These are phyloP conservation scores for Agapornis roseicollis DNA, from an alignment of 2,113 vertebrate species.

Conservation along the genomic window DNA sequence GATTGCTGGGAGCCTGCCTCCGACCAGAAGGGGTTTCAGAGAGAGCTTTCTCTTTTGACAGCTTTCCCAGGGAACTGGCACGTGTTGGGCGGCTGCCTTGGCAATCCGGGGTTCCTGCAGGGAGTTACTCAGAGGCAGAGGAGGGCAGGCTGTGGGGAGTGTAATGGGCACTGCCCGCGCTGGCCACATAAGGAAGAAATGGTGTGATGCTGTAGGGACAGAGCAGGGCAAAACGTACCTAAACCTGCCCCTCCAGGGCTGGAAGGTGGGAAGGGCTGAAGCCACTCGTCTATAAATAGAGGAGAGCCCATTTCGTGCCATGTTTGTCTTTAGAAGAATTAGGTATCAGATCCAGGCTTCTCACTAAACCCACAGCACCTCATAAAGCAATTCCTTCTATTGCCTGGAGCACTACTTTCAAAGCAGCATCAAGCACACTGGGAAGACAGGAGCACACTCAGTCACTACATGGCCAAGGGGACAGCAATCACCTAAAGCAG, in stretches of 20 bases:
- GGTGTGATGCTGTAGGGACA: neutral
- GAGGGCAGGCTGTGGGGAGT: neutral
- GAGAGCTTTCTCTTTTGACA: neutral
- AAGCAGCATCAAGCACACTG: neutral
- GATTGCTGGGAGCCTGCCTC: conserved; percentile 71
- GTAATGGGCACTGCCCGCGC: neutral
- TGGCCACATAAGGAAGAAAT: neutral
- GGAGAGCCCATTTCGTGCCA: neutral
- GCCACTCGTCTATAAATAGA: neutral
- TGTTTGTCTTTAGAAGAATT: neutral
- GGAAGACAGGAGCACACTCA: neutral
- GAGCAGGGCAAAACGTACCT: neutral
- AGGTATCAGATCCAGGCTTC: neutral
- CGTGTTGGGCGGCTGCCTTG: conserved; percentile 68
- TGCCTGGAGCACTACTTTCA: neutral
- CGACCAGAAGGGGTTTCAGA: conserved; percentile 69
- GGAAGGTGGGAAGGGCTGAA: neutral
- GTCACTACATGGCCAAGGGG: neutral
- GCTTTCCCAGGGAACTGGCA: conserved; percentile 73
- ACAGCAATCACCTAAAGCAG: neutral
- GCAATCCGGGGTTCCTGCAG: conserved; percentile 78
- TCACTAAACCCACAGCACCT: neutral
- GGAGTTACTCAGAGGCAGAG: conserved; percentile 72
- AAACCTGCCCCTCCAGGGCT: neutral
- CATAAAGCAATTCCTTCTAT: neutral